Evolutionary conservation across 2,797 vertebrate species (phyloP).

Genomic region (Eulemur coronatus): DNA sequence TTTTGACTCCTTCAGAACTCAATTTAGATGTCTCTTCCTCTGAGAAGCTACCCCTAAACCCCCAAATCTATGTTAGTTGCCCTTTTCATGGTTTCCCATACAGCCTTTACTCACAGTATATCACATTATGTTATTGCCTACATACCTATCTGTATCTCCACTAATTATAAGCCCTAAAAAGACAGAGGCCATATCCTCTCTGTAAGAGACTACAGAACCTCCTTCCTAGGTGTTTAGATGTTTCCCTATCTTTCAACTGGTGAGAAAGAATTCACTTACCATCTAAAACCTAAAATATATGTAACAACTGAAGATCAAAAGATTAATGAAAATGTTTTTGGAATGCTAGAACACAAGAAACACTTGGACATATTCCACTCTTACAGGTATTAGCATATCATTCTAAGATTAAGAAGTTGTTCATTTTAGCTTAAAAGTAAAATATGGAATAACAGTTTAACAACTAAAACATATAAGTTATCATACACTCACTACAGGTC

Average conservation of each 20-base stretch:
- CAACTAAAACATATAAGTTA: conserved; percentile 30
- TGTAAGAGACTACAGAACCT: background rate
- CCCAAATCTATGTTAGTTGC: background rate
- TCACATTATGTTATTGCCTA: background rate
- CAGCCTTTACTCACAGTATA: background rate
- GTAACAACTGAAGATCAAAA: background rate
- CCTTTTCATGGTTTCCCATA: background rate
- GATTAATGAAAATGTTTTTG: background rate
- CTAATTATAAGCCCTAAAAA: background rate
- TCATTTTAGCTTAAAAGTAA: conserved; percentile 49
- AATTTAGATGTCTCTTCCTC: background rate
- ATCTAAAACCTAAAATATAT: background rate
- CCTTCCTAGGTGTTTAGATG: background rate
- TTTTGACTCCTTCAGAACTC: background rate
- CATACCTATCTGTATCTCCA: background rate
- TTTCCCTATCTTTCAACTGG: background rate
- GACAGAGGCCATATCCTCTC: background rate
- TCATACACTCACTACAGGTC: background rate
- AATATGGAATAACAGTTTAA: background rate
- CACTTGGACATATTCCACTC: background rate
- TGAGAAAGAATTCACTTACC: background rate
- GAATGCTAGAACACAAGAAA: conserved; percentile 40
- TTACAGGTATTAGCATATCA: background rate
- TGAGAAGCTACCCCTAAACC: background rate
- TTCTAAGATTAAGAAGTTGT: conserved; percentile 1